Base-by-base conservation (phyloP, 2,113 vertebrate genomes). In the Progne subis region DNA sequence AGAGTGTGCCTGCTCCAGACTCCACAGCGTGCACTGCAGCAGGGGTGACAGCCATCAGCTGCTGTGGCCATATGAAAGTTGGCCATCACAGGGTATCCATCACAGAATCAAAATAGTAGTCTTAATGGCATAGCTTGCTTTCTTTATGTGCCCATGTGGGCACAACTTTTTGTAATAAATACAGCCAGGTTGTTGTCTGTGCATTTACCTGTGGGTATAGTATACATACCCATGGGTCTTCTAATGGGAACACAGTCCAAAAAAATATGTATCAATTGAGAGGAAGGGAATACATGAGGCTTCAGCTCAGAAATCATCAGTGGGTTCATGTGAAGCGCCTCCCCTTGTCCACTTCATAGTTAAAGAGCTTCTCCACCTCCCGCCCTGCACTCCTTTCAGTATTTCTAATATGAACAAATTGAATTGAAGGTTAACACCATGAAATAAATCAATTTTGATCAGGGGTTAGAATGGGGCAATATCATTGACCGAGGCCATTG, bases 11-110 rank as follows among this genome's bases (percentile, higher is more conserved):
- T 74, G 28, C 34, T 52, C 3, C n/a, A 77, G 25, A 32, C n/a
- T 67, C 28, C 25, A 46, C 25, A 55, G 41, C 13, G 11, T 49
- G 59, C 39, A 9, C 46, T 12, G 31, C 0, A 5, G 34, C n/a
- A 32, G 39, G 15, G 26, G 5, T 1, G 7, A 24, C 39, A 67
- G 20, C 23, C 39, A 6, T 11, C 28, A 25, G 43, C 43, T 70
- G 5, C 61, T 60, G 23, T 0, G 2, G 26, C 63, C 2, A 0
- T 17, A 2, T 19, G 41, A 52, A 60, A 61, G 17, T 4, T 50
- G 44, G 8, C 5, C 67, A 43, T 32, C 43, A 77, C 24, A 19
- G 9, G n/a, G 46, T 64, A 24, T 41, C 31, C 44, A 41, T 47
- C 43, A 41, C 21, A 46, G 64, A 76, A 50, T 41, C 37, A 53